A percentile compares a stretch with the other conserved stretches of the same genome.
Evolutionary conservation across 2,797 vertebrate species (phyloP).

Genomic region (Phoeniculus purpureus): DNA sequence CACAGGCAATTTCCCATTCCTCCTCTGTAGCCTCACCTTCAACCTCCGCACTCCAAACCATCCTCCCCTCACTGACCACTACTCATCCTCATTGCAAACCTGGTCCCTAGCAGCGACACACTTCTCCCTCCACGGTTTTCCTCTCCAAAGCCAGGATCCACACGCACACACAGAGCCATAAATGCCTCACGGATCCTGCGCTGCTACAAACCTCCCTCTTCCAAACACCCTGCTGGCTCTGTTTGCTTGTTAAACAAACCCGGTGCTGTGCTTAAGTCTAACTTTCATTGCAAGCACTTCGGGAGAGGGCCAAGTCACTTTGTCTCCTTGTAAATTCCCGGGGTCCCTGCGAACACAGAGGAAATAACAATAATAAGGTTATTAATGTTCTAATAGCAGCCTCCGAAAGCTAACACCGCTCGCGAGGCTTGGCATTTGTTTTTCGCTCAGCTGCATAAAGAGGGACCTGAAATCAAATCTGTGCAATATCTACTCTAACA

Average conservation of each 20-base stretch:
- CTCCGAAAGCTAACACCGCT: slow-evolving; percentile 22
- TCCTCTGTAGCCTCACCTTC: neutral
- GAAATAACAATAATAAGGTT: slow-evolving; percentile 56
- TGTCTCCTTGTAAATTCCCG: slow-evolving; percentile 53
- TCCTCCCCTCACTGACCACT: fast-evolving
- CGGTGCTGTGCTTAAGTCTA: slow-evolving; percentile 57
- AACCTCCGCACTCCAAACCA: neutral
- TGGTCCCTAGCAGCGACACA: neutral
- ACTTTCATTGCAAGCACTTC: slow-evolving; percentile 44
- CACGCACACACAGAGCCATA: neutral
- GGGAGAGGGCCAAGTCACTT: slow-evolving; percentile 28
- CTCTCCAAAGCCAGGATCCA: slow-evolving; percentile 13
- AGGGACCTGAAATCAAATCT: slow-evolving; percentile 53
- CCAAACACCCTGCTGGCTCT: slow-evolving; percentile 52
- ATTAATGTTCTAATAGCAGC: slow-evolving; percentile 53
- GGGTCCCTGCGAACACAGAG: neutral
- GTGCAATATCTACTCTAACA: slow-evolving; percentile 43
- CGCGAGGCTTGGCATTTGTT: slow-evolving; percentile 32
- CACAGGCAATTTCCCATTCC: neutral
- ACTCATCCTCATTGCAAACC: neutral
- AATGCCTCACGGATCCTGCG: slow-evolving; percentile 11
- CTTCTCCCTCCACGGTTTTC: neutral
- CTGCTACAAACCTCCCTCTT: slow-evolving; percentile 54
- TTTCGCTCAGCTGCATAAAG: slow-evolving; percentile 43
- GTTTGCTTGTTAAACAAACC: slow-evolving; percentile 67